Base-by-base conservation (phyloP, 2,888 invertebrate species). In the Drosophila austrosaltans region DNA sequence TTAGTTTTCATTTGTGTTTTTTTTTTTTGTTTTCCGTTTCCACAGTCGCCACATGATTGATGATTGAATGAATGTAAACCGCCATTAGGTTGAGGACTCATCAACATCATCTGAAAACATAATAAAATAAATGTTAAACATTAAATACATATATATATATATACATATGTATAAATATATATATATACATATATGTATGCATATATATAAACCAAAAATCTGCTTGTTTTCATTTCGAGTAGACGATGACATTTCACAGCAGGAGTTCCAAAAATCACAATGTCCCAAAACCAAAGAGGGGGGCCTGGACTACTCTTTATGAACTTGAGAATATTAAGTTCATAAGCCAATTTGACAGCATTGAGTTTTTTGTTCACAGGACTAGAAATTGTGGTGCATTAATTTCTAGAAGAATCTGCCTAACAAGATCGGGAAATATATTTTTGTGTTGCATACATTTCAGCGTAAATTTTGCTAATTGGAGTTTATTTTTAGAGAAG, bases 71-170 rank as follows among this genome's bases (percentile, higher is more conserved):
- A 56, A 20, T 59, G 53, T 58, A 60, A 40, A 32, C 53, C n/a
- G 39, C 53, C 25, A 39, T 25, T 53, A 28, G 32, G 53, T 36
- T 25, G 48, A 58, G 69, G 65, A 66, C 64, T 72, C 78, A 66
- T 65, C 65, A 58, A 64, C 30, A 65, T 48, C 56, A 69, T 64
- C 54, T 36, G 54, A 66, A 74, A 58, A 75, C 60, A 66, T 66
- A 67, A 70, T 81, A 56, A 78, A 86, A 86, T 82, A 88, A 86
- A 88, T 82, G 89, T 83, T 80, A 10, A 82, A 76, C 81, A 80
- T 75, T 57, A 61, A 80, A 67, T 72, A 61, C 58, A 68, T 30
- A 59, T 62, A 53, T 53, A 53, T 30, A 36, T 20, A 48, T 61
- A 66, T 32, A 54, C 20, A 68, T 2, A 42, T 42, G 6, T 42